Evolutionary conservation across 2,888 invertebrate species (phyloP).

Genomic region (Micoletzkya japonica): DNA sequence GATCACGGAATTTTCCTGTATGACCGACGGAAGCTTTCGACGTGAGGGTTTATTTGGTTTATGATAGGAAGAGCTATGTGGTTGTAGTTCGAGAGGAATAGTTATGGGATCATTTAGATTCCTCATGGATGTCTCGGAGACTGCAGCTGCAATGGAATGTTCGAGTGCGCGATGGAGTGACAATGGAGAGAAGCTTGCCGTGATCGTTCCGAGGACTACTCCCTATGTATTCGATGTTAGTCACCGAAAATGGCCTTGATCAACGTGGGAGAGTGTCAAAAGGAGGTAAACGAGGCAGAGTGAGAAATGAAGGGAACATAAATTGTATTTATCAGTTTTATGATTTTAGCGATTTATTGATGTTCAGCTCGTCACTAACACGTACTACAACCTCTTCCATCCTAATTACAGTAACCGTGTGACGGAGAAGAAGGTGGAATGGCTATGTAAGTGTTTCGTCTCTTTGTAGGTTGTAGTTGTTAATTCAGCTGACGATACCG

Average conservation of each 20-base stretch:
- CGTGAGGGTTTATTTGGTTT: not conserved
- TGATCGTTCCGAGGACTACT: not conserved
- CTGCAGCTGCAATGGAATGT: constrained; percentile 6
- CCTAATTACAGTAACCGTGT: not conserved
- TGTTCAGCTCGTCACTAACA: no score
- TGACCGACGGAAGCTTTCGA: constrained; percentile 7
- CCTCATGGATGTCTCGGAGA: not conserved
- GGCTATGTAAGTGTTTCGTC: not conserved
- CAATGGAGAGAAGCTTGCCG: constrained; percentile 14
- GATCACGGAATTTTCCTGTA: not conserved
- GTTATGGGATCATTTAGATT: not conserved
- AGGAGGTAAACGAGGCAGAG: no score
- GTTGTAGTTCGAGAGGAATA: not conserved
- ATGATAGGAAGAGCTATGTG: not conserved
- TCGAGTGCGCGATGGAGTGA: constrained; percentile 22
- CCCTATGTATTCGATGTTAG: constrained; percentile 14
- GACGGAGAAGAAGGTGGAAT: constrained; percentile 18
- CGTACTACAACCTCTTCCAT: no score
- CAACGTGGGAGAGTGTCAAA: not conserved
- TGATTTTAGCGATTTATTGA: no score
- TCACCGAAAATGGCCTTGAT: not conserved
- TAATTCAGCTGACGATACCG: constrained; percentile 12
- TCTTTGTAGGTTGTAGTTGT: not conserved
- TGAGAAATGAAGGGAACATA: no score
- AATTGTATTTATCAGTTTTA: no score